These are phyloP conservation scores for Acromyrmex heyeri DNA, from an alignment of 1,140 invertebrate species.

Conservation along the genomic window DNA sequence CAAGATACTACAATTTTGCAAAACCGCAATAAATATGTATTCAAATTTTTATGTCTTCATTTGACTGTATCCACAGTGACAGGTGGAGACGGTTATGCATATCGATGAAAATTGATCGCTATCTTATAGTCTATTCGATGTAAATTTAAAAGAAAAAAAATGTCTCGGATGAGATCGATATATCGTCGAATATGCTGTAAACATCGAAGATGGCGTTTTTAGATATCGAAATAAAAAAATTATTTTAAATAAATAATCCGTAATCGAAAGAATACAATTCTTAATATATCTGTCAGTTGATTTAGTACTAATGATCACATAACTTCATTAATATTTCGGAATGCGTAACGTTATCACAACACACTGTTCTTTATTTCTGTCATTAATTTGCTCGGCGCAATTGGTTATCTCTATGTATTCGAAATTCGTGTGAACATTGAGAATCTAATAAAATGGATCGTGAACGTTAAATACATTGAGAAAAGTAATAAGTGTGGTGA, in stretches of 20 bases:
- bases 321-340: slow-evolving; percentile 17
- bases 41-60: slow-evolving; percentile 26
- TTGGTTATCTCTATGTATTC: neutral
- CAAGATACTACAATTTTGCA: neutral
- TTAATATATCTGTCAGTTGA: neutral
- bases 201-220: neutral
- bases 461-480: slow-evolving; percentile 23
- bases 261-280: neutral
- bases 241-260: neutral
- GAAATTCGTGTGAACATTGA: slow-evolving; percentile 4
- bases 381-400: slow-evolving; percentile 23
- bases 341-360: neutral
- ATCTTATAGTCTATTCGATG: slow-evolving; percentile 46
- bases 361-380: neutral
- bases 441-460: slow-evolving; percentile 14
- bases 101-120: slow-evolving; percentile 23
- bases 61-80: neutral
- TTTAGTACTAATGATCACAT: neutral
- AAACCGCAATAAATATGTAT: neutral
- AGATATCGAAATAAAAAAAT: neutral
- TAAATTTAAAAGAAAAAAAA: slow-evolving; percentile 35
- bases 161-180: neutral
- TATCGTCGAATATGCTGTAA: neutral
- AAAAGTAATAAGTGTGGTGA: slow-evolving; percentile 55
- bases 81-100: slow-evolving; percentile 2